Conservation (phyloP, 2,113 vertebrate genomes). For the Cervus canadensis region DNA sequence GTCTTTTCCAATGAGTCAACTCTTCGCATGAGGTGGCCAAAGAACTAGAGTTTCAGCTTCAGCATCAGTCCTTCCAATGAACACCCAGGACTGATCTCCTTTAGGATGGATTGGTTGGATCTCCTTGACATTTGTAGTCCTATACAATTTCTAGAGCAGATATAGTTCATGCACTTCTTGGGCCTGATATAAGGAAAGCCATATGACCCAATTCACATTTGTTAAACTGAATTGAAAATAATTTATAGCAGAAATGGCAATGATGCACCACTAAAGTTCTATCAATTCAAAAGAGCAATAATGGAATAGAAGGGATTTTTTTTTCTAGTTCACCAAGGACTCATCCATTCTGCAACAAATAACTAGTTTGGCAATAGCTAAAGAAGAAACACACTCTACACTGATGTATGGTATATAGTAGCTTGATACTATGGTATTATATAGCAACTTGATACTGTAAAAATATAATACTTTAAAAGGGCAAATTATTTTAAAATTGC, state of each 20-base stretch:
- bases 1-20: no score
- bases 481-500: background rate
- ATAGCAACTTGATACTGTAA: background rate
- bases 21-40: no score
- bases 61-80: no score
- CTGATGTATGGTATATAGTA: background rate
- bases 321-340: background rate
- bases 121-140: slow-evolving; percentile 1
- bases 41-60: no score
- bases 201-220: background rate
- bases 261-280: background rate
- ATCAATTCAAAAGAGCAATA: background rate
- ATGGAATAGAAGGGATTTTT: background rate
- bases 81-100: no score
- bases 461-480: background rate
- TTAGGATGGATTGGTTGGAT: no score
- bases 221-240: slow-evolving; percentile 26
- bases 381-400: background rate
- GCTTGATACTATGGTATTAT: background rate
- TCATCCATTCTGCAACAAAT: background rate
- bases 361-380: background rate
- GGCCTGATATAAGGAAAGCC: background rate
- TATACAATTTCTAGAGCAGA: slow-evolving; percentile 35
- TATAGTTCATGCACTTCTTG: slow-evolving; percentile 31
- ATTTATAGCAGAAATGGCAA: slow-evolving; percentile 13